Evolutionary conservation across 2,113 vertebrate genomes (phyloP).

Genomic region (Salvelinus sp.): DNA sequence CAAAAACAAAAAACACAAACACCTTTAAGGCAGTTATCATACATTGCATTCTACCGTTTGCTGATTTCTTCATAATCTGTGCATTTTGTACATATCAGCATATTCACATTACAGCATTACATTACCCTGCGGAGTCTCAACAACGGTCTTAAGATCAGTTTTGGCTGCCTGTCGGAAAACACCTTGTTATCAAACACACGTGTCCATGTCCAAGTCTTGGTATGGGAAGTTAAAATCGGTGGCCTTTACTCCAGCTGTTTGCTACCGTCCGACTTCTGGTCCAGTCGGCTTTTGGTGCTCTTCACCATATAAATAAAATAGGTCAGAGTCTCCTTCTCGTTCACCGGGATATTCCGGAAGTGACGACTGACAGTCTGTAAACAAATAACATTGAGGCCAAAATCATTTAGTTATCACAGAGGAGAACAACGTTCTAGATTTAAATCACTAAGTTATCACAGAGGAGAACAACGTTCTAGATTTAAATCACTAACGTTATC

Average conservation of each 20-base stretch:
- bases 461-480: too few relatives aligned
- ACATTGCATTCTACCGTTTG: slow-evolving; percentile 33
- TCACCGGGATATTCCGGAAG: slow-evolving; percentile 97
- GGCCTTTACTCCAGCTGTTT: slow-evolving; percentile 87
- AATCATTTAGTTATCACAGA: not conserved
- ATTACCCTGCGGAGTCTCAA: slow-evolving; percentile 1
- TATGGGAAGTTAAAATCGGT: too few relatives aligned
- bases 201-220: not conserved
- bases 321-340: slow-evolving; percentile 96
- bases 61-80: not conserved
- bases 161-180: not conserved
- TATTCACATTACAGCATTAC: slow-evolving; percentile 21
- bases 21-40: slow-evolving; percentile 52
- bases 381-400: too few relatives aligned
- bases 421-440: not conserved
- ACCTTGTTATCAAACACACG: not conserved
- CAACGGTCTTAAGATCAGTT: not conserved
- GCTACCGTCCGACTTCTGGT: slow-evolving; percentile 89
- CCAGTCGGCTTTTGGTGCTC: slow-evolving; percentile 94
- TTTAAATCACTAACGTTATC: not conserved
- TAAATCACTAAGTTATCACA: not conserved
- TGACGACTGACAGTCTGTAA: slow-evolving; percentile 95
- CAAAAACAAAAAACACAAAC: not conserved
- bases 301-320: slow-evolving; percentile 99
- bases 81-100: slow-evolving; percentile 38